These are phyloP conservation scores for Plagodis dolabraria DNA, from an alignment of 2,888 invertebrate species.

Conservation along the genomic window DNA sequence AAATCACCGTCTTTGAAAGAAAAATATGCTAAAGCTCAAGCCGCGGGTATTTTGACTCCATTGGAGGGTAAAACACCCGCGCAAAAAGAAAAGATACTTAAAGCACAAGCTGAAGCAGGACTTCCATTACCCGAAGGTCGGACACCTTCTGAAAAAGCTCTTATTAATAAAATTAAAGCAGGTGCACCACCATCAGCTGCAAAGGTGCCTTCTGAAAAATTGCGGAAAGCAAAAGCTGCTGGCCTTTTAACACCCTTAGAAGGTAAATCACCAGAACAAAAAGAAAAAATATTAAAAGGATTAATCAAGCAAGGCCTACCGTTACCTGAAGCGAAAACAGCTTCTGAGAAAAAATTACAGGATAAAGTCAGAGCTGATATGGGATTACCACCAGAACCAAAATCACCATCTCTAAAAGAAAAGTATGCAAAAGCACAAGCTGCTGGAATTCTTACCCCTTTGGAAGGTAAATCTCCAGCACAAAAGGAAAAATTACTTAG, in stretches of 20 bases:
- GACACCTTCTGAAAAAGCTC: slow-evolving; percentile 39
- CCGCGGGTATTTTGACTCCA: slow-evolving; percentile 46
- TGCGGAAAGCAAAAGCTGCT: slow-evolving; percentile 41
- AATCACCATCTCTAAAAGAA: slow-evolving; percentile 27
- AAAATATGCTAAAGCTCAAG: slow-evolving; percentile 45
- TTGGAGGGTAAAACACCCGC: slow-evolving; percentile 48
- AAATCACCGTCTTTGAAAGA: slow-evolving; percentile 27
- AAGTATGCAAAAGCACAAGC: slow-evolving; percentile 42
- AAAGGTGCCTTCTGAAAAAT: slow-evolving; percentile 32
- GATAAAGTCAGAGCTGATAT: slow-evolving; percentile 25
- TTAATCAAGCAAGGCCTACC: slow-evolving; percentile 32
- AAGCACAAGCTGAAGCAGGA: slow-evolving; percentile 36
- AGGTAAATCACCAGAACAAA: slow-evolving; percentile 39
- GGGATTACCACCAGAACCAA: slow-evolving; percentile 24
- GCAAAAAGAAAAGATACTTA: slow-evolving; percentile 43
- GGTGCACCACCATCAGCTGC: background rate
- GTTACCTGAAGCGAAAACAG: slow-evolving; percentile 30
- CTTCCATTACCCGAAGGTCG: slow-evolving; percentile 45
- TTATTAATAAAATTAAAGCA: slow-evolving; percentile 33
- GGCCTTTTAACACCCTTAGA: slow-evolving; percentile 36
- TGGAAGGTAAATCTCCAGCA: slow-evolving; percentile 41
- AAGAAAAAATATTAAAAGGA: slow-evolving; percentile 38
- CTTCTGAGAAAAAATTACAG: slow-evolving; percentile 32
- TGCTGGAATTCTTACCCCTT: slow-evolving; percentile 42
- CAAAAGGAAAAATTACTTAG: slow-evolving; percentile 39